Conservation (phyloP, 2,888 invertebrate species). For the Leistus spinibarbis region DNA sequence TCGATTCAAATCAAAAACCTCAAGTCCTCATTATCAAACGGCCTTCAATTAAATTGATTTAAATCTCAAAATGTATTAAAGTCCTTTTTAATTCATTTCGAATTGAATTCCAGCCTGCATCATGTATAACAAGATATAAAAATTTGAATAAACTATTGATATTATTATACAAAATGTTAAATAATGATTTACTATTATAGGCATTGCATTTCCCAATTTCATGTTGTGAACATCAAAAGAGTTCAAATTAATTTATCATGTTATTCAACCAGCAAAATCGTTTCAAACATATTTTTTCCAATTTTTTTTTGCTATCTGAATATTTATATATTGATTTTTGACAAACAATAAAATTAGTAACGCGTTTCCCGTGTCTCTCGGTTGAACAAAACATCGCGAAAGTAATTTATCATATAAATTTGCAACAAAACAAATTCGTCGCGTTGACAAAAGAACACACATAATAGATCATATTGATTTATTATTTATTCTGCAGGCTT, state of each 20-base stretch:
- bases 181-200: neutral
- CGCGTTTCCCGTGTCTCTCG: conserved; percentile 19
- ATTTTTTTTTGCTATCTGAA: neutral
- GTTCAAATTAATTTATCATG: neutral
- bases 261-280: neutral
- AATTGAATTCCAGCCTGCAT: too few species aligned
- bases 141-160: neutral
- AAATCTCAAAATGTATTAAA: too few species aligned
- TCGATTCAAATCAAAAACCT: too few species aligned
- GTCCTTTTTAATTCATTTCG: too few species aligned
- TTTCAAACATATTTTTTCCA: neutral
- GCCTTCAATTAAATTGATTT: too few species aligned
- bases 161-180: neutral
- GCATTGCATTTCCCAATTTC: too few species aligned
- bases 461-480: conserved; percentile 37
- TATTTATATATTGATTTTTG: neutral
- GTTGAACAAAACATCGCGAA: conserved; percentile 18
- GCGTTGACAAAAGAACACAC: conserved; percentile 39
- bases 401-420: conserved; percentile 35
- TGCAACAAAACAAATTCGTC: conserved; percentile 29
- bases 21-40: too few species aligned
- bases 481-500: conserved; percentile 17
- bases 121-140: too few species aligned
- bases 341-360: conserved; percentile 23
- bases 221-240: too few species aligned